Evolutionary conservation across 2,797 vertebrate species (phyloP).

Genomic region (Sternarchorhynchus goeldii): DNA sequence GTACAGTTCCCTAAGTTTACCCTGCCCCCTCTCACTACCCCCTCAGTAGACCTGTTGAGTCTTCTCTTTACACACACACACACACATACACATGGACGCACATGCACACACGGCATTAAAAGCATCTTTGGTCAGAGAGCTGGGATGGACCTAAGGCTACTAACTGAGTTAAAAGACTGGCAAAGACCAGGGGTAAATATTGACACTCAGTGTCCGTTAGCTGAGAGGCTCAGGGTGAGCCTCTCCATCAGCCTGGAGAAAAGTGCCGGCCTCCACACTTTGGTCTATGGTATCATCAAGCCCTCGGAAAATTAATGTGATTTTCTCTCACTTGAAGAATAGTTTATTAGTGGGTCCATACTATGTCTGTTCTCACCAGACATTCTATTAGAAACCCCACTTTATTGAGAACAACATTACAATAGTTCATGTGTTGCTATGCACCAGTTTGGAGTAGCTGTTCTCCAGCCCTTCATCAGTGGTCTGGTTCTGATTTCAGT

Average conservation of each 20-base stretch:
- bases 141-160: background rate
- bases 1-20: background rate
- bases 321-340: background rate
- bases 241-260: background rate
- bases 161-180: conserved; percentile 35
- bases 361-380: background rate
- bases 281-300: background rate
- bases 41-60: background rate
- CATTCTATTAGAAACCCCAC: no score
- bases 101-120: background rate
- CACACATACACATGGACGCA: no score
- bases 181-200: conserved; percentile 43
- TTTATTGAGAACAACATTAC: no score
- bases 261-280: conserved; percentile 3
- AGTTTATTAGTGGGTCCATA: no score
- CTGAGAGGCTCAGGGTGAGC: conserved; percentile 20
- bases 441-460: no score
- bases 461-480: no score
- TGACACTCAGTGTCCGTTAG: conserved; percentile 16
- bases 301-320: background rate
- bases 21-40: background rate
- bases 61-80: background rate
- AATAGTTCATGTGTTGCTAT: no score
- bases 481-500: no score
- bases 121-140: conserved; percentile 7